Percentiles rank a stretch among this genome's conserved stretches.
These are phyloP conservation scores for Pampusana beccarii DNA, from an alignment of 2,113 vertebrate species.

Conservation along the genomic window DNA sequence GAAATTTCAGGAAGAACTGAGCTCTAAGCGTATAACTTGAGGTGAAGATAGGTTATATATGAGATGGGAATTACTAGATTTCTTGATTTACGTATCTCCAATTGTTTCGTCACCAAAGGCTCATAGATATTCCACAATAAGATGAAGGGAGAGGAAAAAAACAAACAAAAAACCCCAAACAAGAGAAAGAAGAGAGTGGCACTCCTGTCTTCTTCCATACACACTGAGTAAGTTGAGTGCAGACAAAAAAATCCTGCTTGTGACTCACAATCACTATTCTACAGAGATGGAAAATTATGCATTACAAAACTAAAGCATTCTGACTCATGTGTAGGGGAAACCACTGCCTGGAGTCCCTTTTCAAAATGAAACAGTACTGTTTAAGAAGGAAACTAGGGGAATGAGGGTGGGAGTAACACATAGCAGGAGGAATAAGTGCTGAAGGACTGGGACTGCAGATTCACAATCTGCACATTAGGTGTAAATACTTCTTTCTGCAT, in stretches of 20 bases:
- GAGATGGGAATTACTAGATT: neutral
- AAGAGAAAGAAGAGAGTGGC: too few relatives aligned
- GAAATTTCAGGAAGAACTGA: neutral
- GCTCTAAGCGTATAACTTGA: neutral
- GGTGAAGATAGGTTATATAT: neutral
- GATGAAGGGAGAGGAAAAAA: fast-evolving
- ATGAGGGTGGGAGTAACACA: neutral
- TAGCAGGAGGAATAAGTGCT: neutral
- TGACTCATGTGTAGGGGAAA: neutral
- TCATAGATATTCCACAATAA: neutral
- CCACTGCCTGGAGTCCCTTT: neutral
- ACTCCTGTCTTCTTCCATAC: neutral
- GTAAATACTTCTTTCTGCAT: neutral
- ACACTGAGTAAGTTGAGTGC: neutral
- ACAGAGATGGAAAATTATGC: neutral
- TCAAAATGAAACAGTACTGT: neutral
- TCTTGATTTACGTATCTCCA: neutral
- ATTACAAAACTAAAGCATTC: neutral
- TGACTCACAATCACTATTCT: neutral
- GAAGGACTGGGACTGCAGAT: neutral
- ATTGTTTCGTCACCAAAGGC: neutral
- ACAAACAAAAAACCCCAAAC: neutral
- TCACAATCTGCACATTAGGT: fast-evolving
- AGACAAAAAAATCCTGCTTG: neutral
- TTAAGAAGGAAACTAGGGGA: neutral